Percentiles rank a stretch among this genome's conserved stretches.
Evolutionary conservation across 2,113 vertebrate species (phyloP).

Genomic region (Myrmecophaga tridactyla): DNA sequence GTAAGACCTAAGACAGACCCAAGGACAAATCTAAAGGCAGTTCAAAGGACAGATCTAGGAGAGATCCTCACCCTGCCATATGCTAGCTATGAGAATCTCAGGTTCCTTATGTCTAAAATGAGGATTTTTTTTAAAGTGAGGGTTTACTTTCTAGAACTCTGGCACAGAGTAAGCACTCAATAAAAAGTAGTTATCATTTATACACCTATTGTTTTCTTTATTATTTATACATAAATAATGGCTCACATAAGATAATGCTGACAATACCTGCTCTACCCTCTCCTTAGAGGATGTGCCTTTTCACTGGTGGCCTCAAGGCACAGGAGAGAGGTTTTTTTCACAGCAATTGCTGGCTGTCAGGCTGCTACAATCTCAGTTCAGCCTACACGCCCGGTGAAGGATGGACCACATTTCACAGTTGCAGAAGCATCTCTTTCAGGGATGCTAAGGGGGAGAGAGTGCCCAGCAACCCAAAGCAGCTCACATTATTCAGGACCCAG

Average conservation of each 20-base stretch:
- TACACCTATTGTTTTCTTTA: background rate
- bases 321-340: background rate
- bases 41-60: background rate
- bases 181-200: background rate
- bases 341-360: background rate
- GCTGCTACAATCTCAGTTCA: background rate
- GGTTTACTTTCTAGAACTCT: background rate
- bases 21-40: too few relatives aligned
- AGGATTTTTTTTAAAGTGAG: background rate
- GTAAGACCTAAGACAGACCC: background rate
- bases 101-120: background rate
- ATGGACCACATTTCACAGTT: background rate
- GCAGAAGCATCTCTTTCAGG: too few relatives aligned
- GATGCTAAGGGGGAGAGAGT: background rate
- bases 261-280: background rate
- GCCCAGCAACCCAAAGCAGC: background rate
- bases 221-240: background rate
- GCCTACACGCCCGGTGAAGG: background rate
- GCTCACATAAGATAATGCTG: too few relatives aligned
- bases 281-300: background rate
- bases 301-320: too few relatives aligned
- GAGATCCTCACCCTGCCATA: background rate
- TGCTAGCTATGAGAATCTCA: background rate
- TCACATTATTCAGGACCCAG: accelerated
- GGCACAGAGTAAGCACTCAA: background rate